Conservation (phyloP, 2,797 vertebrate species). For the Prionace glauca region DNA sequence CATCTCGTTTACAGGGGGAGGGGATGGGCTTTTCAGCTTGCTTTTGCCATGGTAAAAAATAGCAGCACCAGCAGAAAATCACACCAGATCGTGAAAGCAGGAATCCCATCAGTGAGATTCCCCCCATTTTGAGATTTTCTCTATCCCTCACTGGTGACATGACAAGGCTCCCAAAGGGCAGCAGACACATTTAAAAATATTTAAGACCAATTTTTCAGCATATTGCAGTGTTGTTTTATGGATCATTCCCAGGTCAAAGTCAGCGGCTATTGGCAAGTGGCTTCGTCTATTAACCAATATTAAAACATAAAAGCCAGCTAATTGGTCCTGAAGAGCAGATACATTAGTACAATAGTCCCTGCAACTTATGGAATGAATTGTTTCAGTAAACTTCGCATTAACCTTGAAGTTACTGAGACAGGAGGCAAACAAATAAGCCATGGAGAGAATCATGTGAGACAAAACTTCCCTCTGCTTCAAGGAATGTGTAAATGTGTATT, state of each 20-base stretch:
- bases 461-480: background rate
- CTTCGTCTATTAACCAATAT: background rate
- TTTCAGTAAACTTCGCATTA: background rate
- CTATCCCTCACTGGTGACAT: too few relatives aligned
- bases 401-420: background rate
- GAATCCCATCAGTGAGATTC: too few relatives aligned
- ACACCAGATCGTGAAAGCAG: too few relatives aligned
- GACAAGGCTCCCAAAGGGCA: too few relatives aligned
- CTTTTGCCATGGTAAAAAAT: too few relatives aligned
- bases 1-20: too few relatives aligned
- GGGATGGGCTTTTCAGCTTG: too few relatives aligned
- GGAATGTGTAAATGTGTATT: background rate
- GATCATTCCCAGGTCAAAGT: background rate
- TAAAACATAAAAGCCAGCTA: slow-evolving; percentile 4
- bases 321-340: background rate
- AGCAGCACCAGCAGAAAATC: too few relatives aligned
- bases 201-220: background rate
- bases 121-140: too few relatives aligned
- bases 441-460: background rate
- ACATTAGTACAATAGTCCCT: background rate
- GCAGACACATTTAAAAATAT: too few relatives aligned
- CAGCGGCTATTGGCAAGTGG: background rate
- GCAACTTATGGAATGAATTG: background rate
- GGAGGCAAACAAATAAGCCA: background rate
- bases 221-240: background rate